Evolutionary conservation across 2,888 invertebrate species (phyloP).

Genomic region (Leptopilina drosophilae): DNA sequence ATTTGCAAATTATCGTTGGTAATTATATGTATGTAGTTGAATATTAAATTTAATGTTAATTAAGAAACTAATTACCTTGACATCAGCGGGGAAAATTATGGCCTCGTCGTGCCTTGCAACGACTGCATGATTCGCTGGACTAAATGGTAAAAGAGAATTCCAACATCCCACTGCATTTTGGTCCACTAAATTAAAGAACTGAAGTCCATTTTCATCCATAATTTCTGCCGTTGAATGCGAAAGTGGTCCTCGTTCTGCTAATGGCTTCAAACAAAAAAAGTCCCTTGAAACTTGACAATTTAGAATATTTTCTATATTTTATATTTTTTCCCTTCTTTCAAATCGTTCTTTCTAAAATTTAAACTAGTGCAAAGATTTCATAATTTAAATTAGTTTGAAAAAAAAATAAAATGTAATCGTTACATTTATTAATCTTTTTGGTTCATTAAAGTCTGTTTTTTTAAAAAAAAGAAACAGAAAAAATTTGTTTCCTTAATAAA

Average conservation of each 20-base stretch:
- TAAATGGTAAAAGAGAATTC: conserved; percentile 84
- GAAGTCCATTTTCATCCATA: conserved; percentile 86
- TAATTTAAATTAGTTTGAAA: too few relatives aligned
- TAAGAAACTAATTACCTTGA: conserved; percentile 80
- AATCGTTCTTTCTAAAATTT: too few relatives aligned
- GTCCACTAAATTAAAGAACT: conserved; percentile 88
- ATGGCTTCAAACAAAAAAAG: conserved; percentile 61
- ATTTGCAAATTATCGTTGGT: too few relatives aligned
- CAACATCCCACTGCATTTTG: conserved; percentile 91
- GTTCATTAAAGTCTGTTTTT: not conserved
- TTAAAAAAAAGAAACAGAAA: not conserved
- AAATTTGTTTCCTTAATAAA: not conserved
- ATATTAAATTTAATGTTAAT: not conserved
- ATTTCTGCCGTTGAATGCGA: conserved; percentile 86
- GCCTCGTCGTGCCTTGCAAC: conserved; percentile 87
- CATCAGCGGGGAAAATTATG: conserved; percentile 87
- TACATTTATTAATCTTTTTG: not conserved
- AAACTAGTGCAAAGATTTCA: too few relatives aligned
- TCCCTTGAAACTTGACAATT: too few relatives aligned
- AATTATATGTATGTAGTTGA: too few relatives aligned
- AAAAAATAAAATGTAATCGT: too few relatives aligned
- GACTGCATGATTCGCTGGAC: conserved; percentile 83
- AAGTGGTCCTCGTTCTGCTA: conserved; percentile 83
- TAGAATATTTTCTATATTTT: not conserved
- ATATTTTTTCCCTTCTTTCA: too few relatives aligned